Conservation (phyloP, 2,113 vertebrate species). For the Meleagris gallopavo region DNA sequence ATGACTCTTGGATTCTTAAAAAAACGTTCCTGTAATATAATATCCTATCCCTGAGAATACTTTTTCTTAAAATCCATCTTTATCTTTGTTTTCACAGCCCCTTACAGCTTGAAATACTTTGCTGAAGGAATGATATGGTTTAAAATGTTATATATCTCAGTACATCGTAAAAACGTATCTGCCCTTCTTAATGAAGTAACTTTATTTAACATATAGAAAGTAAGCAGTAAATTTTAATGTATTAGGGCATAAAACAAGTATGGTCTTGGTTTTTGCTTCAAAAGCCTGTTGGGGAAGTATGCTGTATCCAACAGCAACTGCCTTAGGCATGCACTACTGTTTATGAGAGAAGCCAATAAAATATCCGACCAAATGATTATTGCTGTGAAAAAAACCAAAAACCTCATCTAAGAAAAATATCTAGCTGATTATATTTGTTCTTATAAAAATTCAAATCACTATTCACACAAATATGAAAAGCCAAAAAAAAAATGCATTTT, state of each 20-base stretch:
- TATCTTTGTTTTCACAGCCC: conserved; percentile 19
- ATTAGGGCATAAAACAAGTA: not conserved
- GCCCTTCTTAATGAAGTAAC: conserved; percentile 14
- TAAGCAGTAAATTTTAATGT: conserved; percentile 21
- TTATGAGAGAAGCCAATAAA: not conserved
- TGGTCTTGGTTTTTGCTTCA: not conserved
- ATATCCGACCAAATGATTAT: conserved; percentile 8
- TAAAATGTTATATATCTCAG: not conserved
- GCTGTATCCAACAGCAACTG: conserved; percentile 9
- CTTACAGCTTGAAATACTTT: not conserved
- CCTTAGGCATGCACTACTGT: not conserved
- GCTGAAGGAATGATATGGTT: conserved; percentile 3
- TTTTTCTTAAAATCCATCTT: not conserved
- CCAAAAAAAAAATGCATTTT: not conserved
- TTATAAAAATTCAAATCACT: not conserved
- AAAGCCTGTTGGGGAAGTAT: not conserved
- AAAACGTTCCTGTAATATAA: not conserved
- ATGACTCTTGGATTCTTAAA: not conserved
- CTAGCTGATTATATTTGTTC: not conserved
- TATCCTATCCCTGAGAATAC: not conserved
- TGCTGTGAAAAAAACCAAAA: not conserved
- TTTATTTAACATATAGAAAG: conserved; percentile 28
- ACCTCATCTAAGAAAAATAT: not conserved
- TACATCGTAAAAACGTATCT: conserved; percentile 9
- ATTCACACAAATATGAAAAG: not conserved